Percentiles rank a stretch among this genome's conserved stretches.
Conservation (phyloP, 2,888 invertebrate species). For the Portevinia maculata region DNA sequence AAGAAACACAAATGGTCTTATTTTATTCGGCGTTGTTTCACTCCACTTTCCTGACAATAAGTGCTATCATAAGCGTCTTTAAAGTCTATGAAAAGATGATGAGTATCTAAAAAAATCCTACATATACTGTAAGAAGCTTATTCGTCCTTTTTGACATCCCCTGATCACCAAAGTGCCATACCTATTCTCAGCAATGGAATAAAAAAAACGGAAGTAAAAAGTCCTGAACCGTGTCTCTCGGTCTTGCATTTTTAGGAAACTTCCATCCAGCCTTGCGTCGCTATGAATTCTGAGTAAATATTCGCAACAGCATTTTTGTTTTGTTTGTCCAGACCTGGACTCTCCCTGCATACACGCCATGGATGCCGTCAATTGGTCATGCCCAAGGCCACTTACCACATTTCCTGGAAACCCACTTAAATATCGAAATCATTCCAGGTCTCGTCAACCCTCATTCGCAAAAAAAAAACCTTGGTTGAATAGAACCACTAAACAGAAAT, state of each 20-base stretch:
- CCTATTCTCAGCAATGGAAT: too few species aligned
- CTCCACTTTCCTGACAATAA: too few species aligned
- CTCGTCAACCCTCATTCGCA: conserved; percentile 10
- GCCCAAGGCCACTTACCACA: conserved; percentile 40
- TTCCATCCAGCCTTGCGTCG: neutral
- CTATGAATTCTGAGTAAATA: neutral
- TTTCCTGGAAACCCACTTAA: conserved; percentile 46
- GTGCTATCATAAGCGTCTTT: too few species aligned
- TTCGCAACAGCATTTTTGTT: neutral
- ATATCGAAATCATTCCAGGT: conserved; percentile 44
- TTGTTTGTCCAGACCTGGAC: neutral
- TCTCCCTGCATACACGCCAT: conserved; percentile 9
- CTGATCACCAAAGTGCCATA: too few species aligned
- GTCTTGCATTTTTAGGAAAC: neutral
- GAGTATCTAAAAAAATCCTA: too few species aligned
- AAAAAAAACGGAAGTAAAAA: too few species aligned
- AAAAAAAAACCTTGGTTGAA: conserved; percentile 49
- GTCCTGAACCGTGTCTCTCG: too few species aligned
- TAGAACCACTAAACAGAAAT: conserved; percentile 59
- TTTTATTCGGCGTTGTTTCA: too few species aligned
- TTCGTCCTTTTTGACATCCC: too few species aligned
- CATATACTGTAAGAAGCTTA: too few species aligned
- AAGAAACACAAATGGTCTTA: too few species aligned
- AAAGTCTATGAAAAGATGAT: too few species aligned
- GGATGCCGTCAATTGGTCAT: conserved; percentile 34